These are phyloP conservation scores for Grammomys dolichurus DNA, from an alignment of 2,113 vertebrate genomes.

Conservation along the genomic window DNA sequence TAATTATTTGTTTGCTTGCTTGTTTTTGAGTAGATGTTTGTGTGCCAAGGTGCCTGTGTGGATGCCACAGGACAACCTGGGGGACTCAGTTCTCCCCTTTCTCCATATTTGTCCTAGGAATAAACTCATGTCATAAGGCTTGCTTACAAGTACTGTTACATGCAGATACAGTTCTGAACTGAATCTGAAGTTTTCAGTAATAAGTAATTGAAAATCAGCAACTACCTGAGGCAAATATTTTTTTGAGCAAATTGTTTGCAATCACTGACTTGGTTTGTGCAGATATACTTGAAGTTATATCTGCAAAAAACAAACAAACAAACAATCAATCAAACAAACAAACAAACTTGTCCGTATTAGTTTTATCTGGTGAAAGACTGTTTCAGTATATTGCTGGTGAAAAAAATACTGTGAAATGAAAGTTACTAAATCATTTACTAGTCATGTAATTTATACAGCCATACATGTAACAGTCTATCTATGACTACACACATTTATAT, in stretches of 20 bases:
- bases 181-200: slow-evolving; percentile 49
- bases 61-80: not conserved
- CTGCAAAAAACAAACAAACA: too few relatives aligned
- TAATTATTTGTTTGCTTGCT: not conserved
- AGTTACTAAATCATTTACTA: slow-evolving; percentile 13
- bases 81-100: not conserved
- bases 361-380: not conserved
- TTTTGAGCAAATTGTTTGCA: slow-evolving; percentile 21
- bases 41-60: too few relatives aligned
- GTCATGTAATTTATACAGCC: not conserved
- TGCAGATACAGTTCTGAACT: not conserved
- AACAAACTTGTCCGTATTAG: not conserved
- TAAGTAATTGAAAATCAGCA: slow-evolving; percentile 65
- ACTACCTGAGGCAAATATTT: slow-evolving; percentile 48
- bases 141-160: not conserved
- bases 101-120: not conserved
- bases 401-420: slow-evolving; percentile 57
- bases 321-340: too few relatives aligned
- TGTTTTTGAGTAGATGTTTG: not conserved
- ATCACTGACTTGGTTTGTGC: slow-evolving; percentile 33
- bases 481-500: not conserved
- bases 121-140: not conserved
- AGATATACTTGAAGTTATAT: slow-evolving; percentile 7
- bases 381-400: not conserved
- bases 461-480: not conserved